Evolutionary conservation across 2,113 vertebrate species (phyloP).

Genomic region (Proteles cristata): DNA sequence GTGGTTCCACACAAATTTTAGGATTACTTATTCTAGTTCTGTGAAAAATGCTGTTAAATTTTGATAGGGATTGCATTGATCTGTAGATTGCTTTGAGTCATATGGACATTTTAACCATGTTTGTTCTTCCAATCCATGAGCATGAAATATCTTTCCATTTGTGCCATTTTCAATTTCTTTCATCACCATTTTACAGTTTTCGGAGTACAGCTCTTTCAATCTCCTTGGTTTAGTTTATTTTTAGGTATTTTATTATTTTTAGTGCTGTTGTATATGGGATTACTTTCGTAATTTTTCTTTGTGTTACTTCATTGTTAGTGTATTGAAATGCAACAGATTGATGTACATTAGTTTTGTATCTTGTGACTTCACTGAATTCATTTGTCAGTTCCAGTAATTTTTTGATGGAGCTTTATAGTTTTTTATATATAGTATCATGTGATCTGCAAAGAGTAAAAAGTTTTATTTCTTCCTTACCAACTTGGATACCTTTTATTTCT

Average conservation of each 20-base stretch:
- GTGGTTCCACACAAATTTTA: neutral
- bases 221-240: neutral
- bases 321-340: neutral
- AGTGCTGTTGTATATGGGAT: neutral
- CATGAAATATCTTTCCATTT: neutral
- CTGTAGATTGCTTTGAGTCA: neutral
- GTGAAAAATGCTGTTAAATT: neutral
- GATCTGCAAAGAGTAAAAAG: neutral
- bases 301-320: neutral
- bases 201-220: neutral
- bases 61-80: neutral
- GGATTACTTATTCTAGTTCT: neutral
- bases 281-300: neutral
- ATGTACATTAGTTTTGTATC: neutral
- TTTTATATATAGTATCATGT: neutral
- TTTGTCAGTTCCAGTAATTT: neutral
- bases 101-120: neutral
- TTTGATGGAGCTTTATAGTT: neutral
- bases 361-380: neutral
- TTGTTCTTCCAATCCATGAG: neutral
- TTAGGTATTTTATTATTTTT: neutral
- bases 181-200: neutral
- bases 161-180: neutral
- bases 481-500: neutral
- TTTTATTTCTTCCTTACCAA: neutral